Base-by-base conservation (phyloP, 2,888 invertebrate genomes). In the Latrodectus hesperus region DNA sequence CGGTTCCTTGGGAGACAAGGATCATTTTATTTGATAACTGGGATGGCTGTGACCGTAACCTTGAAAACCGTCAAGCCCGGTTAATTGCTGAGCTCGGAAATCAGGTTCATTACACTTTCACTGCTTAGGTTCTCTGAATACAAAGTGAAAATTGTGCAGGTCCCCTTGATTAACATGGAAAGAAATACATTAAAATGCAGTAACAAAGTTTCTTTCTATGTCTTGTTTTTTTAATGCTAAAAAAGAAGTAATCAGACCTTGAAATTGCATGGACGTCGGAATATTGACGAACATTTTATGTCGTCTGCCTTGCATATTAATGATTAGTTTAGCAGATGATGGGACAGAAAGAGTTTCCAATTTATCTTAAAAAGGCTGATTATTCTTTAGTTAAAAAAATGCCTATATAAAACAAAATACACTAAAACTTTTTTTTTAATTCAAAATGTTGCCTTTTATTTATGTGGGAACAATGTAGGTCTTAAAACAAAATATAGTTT, bases 41-140 rank as follows among this genome's bases (percentile, higher is more conserved):
- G 73, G 70, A 9, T 51, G 26, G 67, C 53, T 75, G 67, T 17
- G 67, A 53, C 53, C 68, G 67, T 81, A 74, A 77, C 84, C 84
- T 84, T 84, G 84, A 84, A 78, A 78, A 38, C 38, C 17, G 76
- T 38, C 55, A 64, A 17, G 65, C 51, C 75, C 67, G 53, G 68
- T 70, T 82, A 82, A 82, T 82, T 82, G 60, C 75, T 22, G 72
- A 17, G 49, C 22, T 52, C 38, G 16, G 52, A 49, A 73, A 49
- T 26, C 26, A 64, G n/a, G 84, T 65, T 77, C 77, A 84, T 84
- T 78, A 84, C 67, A 78, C 84, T 60, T 60, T n/a, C n/a, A 60
- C 6, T 16, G 60, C n/a, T 60, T 60, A 16, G 4, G 60, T 12
- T n/a, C 14, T 60, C 10, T 60, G 60, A 60, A 60, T 60, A 60